Evolutionary conservation across 2,113 vertebrate genomes (phyloP), one percentile per base, ranked within the genome.

Genomic region (Salminus brasiliensis): DNA sequence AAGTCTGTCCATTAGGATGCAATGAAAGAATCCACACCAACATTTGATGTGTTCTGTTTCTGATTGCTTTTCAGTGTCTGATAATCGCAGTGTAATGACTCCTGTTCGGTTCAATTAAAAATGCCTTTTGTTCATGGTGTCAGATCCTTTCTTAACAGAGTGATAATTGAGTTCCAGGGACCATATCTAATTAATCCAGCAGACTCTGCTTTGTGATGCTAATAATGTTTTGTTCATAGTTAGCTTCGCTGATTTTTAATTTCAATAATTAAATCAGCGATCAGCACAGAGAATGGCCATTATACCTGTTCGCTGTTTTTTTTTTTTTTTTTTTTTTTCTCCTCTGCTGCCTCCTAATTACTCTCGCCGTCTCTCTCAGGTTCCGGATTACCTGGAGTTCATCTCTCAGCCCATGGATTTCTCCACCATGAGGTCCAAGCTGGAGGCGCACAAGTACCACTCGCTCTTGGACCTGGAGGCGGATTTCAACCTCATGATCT

Each of bases 381-480:
- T 99, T 85, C 97, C 98, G 88, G 98, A 99, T 94, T 99, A 99
- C 91, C 91, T 96, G 92, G 97, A 99, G 93, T 99, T 99, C 91
- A 94, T 99, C 92, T 93, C 92, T 88, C 94, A 96, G 84, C 98
- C 98, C 84, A 99, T 99, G 97, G 98, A 99, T 94, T 99, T 99
- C 93, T 95, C 97, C 89, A 96, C 95, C 79, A 99, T 99, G 95
- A 94, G 94, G 86, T 91, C 89, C 86, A 98, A 98, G 90, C 91
- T 99, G 89, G 96, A 98, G 85, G 94, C 93, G 80, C 97, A 99
- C 77, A 90, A 93, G 77, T 99, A 99, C 90, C 87, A 81, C 92
- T 94, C 95, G 6, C 88, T 99, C 88, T 92, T 95, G 81, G 96
- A 97, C 74, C 94, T 99, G 92, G 98, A 99, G 91, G 91, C 91